phyloP scores from a whole-genome alignment of 2,888 invertebrate genomes.

The Hermaeophaga mercurialis region DNA sequence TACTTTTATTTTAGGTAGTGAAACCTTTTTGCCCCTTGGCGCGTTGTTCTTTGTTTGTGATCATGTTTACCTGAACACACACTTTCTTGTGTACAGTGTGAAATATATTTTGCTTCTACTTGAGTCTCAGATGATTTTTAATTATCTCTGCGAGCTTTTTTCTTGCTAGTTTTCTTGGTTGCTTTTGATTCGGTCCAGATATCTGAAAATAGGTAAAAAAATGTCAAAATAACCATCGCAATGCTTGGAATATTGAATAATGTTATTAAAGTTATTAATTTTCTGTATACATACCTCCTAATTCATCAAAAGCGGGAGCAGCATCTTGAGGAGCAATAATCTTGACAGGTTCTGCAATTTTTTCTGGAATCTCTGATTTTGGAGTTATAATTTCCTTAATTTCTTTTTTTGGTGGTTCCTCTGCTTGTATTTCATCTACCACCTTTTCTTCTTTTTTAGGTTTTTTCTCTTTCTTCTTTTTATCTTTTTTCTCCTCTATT shows the following conservation, averaged over 20 bases:
- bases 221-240: no score
- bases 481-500: slow-evolving; percentile 52
- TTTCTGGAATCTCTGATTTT: slow-evolving; percentile 9
- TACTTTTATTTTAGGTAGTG: slow-evolving; percentile 25
- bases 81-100: not conserved
- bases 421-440: slow-evolving; percentile 34
- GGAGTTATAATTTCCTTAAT: slow-evolving; percentile 22
- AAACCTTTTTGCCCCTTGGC: slow-evolving; percentile 49
- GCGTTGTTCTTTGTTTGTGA: slow-evolving; percentile 42
- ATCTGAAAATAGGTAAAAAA: slow-evolving; percentile 62
- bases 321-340: slow-evolving; percentile 43
- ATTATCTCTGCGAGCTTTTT: slow-evolving; percentile 76
- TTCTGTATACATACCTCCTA: slow-evolving; percentile 63
- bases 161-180: slow-evolving; percentile 72
- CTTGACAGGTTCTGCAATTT: slow-evolving; percentile 11
- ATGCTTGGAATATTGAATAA: no score
- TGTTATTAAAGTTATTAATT: no score
- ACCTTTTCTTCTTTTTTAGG: slow-evolving; percentile 51
- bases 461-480: slow-evolving; percentile 54
- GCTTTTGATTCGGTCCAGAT: slow-evolving; percentile 77
- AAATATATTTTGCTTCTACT: slow-evolving; percentile 4
- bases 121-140: slow-evolving; percentile 46
- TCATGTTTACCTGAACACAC: slow-evolving; percentile 47
- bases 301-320: slow-evolving; percentile 62
- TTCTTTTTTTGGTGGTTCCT: slow-evolving; percentile 32